Conservation (phyloP, 2,797 vertebrate species). For the Poecilia picta region DNA sequence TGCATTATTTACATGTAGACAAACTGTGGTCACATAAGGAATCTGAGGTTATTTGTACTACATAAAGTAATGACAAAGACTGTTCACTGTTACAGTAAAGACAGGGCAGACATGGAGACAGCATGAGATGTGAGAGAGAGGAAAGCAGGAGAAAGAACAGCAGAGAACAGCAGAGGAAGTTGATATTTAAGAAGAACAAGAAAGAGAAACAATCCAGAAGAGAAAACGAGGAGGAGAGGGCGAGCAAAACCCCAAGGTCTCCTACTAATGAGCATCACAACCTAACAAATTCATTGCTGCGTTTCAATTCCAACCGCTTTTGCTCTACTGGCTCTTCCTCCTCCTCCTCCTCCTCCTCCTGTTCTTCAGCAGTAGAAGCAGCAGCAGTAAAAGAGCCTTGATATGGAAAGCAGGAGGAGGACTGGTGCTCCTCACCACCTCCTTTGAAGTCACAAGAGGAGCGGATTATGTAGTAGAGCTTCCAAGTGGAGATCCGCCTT, state of each 20-base stretch:
- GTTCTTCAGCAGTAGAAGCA: not conserved
- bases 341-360: conserved; percentile 22
- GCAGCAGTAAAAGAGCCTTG: conserved; percentile 42
- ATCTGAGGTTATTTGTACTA: not conserved
- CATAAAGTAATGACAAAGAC: not conserved
- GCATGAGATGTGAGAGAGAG: not conserved
- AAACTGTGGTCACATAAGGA: not conserved
- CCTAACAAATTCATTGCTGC: conserved; percentile 37
- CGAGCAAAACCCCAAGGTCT: conserved; percentile 5
- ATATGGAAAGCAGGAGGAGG: conserved; percentile 52
- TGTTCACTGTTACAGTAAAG: not conserved
- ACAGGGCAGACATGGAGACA: not conserved
- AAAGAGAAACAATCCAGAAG: not conserved
- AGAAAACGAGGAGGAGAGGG: conserved; percentile 15
- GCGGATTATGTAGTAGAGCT: conserved; percentile 44
- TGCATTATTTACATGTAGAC: not conserved
- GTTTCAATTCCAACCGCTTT: conserved; percentile 39
- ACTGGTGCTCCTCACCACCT: conserved; percentile 29
- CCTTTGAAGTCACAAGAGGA: conserved; percentile 60
- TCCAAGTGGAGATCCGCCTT: conserved; percentile 37
- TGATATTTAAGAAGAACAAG: not conserved
- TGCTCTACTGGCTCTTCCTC: conserved; percentile 32
- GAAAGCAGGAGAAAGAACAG: conserved; percentile 7
- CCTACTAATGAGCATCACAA: conserved; percentile 39
- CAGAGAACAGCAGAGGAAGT: not conserved